phyloP scores from a whole-genome alignment of 2,888 invertebrate genomes.

The Alloplasta piceator region DNA sequence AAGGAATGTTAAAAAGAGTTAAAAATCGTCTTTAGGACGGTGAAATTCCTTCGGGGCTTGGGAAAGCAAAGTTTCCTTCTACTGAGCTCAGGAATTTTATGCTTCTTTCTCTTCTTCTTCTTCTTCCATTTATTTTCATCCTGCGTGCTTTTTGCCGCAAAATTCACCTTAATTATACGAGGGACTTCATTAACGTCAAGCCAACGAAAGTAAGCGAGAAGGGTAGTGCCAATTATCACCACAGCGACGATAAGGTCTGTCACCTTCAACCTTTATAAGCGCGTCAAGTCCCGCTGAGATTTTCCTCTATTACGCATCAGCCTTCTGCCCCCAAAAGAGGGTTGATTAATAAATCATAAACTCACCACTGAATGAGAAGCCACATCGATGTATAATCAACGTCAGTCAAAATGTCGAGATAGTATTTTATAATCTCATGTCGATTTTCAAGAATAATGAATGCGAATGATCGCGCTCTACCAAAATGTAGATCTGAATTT shows the following conservation, averaged over 20 bases:
- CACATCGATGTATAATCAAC: neutral
- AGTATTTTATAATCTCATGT: no score
- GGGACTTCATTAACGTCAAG: slow-evolving; percentile 73
- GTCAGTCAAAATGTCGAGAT: no score
- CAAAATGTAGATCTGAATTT: no score
- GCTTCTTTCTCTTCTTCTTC: neutral
- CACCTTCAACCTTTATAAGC: slow-evolving; percentile 49
- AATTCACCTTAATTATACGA: slow-evolving; percentile 72
- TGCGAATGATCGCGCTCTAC: no score
- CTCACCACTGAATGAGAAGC: neutral
- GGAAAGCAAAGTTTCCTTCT: slow-evolving; percentile 5
- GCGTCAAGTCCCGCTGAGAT: slow-evolving; percentile 52
- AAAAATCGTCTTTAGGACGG: neutral
- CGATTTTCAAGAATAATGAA: no score
- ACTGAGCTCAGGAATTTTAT: neutral
- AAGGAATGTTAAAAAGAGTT: slow-evolving; percentile 34
- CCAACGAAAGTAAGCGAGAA: slow-evolving; percentile 34
- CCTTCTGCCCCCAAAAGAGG: neutral
- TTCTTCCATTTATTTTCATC: slow-evolving; percentile 4
- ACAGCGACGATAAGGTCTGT: slow-evolving; percentile 44
- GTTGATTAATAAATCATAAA: slow-evolving; percentile 44
- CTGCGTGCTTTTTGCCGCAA: slow-evolving; percentile 44
- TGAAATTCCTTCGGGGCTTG: slow-evolving; percentile 12
- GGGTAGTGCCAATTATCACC: slow-evolving; percentile 38
- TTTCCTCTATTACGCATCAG: neutral